Percentiles rank a stretch among this genome's conserved stretches.
phyloP scores from a whole-genome alignment of 2,113 vertebrate species.

The Perognathus longimembris region DNA sequence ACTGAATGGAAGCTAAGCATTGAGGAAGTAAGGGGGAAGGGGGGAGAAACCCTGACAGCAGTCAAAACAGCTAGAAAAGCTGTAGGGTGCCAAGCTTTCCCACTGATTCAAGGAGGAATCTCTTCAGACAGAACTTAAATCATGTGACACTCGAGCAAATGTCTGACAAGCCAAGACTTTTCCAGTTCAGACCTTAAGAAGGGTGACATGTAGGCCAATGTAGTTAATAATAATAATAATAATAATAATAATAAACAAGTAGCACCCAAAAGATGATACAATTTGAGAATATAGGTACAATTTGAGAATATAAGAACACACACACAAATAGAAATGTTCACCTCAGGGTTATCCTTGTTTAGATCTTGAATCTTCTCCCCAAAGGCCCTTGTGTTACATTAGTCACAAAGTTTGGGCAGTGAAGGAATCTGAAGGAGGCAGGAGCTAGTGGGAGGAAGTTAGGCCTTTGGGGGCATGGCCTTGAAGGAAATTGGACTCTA shows the following conservation, averaged over 20 bases:
- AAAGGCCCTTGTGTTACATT: not conserved
- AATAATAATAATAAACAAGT: not conserved
- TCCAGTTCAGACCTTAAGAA: not conserved
- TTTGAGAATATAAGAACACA: not conserved
- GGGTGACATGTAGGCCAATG: not conserved
- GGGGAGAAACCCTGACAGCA: not conserved
- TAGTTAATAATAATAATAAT: not conserved
- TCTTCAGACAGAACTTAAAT: not conserved
- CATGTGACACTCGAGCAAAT: not conserved
- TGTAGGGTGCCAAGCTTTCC: not conserved
- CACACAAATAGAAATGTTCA: not conserved
- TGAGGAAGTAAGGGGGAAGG: not conserved
- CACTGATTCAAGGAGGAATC: not conserved
- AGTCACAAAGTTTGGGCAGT: not conserved
- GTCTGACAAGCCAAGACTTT: not conserved
- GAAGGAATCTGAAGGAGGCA: not conserved
- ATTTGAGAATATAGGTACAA: not conserved
- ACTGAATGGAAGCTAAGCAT: constrained; percentile 46
- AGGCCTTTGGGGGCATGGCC: not conserved
- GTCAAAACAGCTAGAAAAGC: not conserved
- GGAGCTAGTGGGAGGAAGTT: not conserved
- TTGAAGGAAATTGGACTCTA: too few species aligned
- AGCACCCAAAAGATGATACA: not conserved
- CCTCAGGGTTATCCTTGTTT: not conserved
- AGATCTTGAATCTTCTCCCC: not conserved